Conservation (phyloP, 2,113 vertebrate species). For the Platysteira castanea region DNA sequence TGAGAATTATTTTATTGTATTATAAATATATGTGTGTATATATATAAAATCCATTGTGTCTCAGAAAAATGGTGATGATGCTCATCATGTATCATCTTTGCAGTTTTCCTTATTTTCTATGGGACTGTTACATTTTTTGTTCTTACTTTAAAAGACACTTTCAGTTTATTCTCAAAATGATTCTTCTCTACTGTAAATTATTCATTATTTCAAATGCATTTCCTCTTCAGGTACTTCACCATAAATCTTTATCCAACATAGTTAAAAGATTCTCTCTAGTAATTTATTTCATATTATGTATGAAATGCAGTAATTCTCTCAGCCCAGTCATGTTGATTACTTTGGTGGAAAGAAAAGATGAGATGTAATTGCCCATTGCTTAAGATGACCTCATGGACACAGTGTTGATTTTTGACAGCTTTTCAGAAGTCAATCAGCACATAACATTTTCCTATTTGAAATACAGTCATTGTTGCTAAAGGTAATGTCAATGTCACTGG, state of each 20-base stretch:
- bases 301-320: neutral
- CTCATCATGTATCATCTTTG: neutral
- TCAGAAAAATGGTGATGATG: neutral
- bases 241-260: neutral
- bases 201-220: slow-evolving; percentile 2
- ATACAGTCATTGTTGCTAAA: neutral
- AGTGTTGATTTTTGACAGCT: slow-evolving; percentile 10
- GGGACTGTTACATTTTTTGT: neutral
- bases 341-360: slow-evolving; percentile 31
- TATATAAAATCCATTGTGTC: neutral
- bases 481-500: neutral
- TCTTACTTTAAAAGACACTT: neutral
- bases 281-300: slow-evolving; percentile 25
- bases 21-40: neutral
- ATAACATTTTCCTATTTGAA: neutral
- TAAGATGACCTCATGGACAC: slow-evolving; percentile 20
- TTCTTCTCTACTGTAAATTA: neutral
- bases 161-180: neutral
- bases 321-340: slow-evolving; percentile 14
- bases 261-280: neutral
- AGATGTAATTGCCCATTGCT: slow-evolving; percentile 38
- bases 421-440: slow-evolving; percentile 32
- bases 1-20: neutral
- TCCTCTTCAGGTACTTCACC: neutral
- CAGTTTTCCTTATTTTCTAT: neutral